Conservation (phyloP, 2,113 vertebrate species). For the Vidua macroura region DNA sequence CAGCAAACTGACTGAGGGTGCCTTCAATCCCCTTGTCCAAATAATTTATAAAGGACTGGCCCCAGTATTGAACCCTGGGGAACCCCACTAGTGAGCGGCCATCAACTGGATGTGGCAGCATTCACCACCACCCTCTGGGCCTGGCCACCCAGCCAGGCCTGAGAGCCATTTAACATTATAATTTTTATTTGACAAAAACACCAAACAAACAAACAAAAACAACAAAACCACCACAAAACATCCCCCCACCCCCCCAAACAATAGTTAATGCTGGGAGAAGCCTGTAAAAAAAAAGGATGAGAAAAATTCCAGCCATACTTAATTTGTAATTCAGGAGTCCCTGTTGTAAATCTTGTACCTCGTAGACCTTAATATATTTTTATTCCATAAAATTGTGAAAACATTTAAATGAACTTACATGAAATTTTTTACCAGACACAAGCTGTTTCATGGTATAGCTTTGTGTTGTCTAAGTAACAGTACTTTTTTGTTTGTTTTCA, state of each 20-base stretch:
- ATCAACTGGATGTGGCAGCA: neutral
- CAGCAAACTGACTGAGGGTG: neutral
- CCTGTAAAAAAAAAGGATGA: neutral
- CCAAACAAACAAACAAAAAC: no score
- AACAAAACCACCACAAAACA: no score
- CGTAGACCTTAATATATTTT: neutral
- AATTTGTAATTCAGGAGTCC: neutral
- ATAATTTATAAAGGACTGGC: neutral
- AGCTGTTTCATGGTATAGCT: neutral
- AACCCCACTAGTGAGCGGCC: neutral
- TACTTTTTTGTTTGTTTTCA: neutral
- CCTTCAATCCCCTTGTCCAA: neutral
- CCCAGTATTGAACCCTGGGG: neutral
- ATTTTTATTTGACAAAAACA: neutral
- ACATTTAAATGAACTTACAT: neutral
- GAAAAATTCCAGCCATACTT: neutral
- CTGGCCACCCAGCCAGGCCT: rapidly evolving
- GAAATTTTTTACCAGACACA: neutral
- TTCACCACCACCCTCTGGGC: neutral
- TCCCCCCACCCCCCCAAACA: no score
- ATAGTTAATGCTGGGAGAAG: neutral
- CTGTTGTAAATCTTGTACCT: neutral
- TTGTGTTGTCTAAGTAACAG: neutral
- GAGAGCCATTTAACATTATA: neutral
- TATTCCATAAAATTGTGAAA: neutral